These are phyloP conservation scores for Lepidocyrtoides sp. DNA, from an alignment of 2,888 invertebrate genomes.

Conservation along the genomic window DNA sequence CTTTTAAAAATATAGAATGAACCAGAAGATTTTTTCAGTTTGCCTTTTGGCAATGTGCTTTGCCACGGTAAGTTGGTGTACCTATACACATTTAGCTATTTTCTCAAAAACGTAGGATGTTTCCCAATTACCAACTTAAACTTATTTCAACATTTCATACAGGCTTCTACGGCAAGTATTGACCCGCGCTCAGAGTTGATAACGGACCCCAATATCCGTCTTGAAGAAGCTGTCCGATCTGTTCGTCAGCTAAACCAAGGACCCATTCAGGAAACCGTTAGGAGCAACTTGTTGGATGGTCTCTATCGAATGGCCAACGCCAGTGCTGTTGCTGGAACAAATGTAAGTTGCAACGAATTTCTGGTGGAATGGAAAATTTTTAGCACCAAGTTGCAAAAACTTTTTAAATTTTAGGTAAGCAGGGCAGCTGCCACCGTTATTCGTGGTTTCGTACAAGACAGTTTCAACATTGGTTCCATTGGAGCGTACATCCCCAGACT, in stretches of 20 bases:
- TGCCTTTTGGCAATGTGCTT: slow-evolving; percentile 61
- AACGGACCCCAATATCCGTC: slow-evolving; percentile 41
- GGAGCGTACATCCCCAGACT: slow-evolving; percentile 83
- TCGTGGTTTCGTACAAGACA: slow-evolving; percentile 80
- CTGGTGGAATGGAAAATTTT: no score
- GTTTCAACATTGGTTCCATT: slow-evolving; percentile 82
- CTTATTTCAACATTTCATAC: neutral
- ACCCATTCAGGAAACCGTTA: slow-evolving; percentile 72
- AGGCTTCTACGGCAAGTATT: slow-evolving; percentile 46
- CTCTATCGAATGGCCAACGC: slow-evolving; percentile 81
- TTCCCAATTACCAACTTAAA: neutral
- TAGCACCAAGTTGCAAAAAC: no score
- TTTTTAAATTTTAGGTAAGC: no score
- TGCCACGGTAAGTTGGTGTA: slow-evolving; percentile 61
- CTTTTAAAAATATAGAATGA: slow-evolving; percentile 17
- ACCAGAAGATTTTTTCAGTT: neutral
- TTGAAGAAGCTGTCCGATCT: slow-evolving; percentile 61
- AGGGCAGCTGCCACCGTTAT: slow-evolving; percentile 82
- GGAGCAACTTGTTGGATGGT: slow-evolving; percentile 81
- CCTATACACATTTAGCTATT: no score
- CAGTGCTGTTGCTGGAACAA: slow-evolving; percentile 81
- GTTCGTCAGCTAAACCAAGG: slow-evolving; percentile 65
- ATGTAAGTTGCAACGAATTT: no score
- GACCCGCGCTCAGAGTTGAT: slow-evolving; percentile 44
- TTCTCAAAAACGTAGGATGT: neutral